These are phyloP conservation scores for Euplagia quadripunctaria DNA, from an alignment of 2,888 invertebrate genomes.

Conservation along the genomic window DNA sequence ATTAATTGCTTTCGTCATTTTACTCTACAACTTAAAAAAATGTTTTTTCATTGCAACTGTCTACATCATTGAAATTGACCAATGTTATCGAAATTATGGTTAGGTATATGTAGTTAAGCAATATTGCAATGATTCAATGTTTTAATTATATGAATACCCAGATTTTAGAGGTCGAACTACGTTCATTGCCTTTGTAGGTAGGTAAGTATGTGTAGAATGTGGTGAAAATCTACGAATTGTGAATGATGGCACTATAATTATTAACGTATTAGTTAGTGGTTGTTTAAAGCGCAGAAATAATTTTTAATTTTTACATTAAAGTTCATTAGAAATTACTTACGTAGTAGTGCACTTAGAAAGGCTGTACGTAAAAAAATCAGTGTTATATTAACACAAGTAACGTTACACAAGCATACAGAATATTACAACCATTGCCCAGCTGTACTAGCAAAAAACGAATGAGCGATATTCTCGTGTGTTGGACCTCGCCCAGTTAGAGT, in stretches of 20 bases:
- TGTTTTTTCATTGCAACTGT: too few species aligned
- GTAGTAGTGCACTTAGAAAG: too few species aligned
- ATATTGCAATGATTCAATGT: slow-evolving; percentile 25
- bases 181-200: slow-evolving; percentile 5
- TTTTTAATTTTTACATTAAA: not conserved
- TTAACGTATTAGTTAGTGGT: not conserved
- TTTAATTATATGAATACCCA: slow-evolving; percentile 24
- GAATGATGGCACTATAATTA: slow-evolving; percentile 11
- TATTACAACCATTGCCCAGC: not conserved
- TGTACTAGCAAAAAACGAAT: not conserved
- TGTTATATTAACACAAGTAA: too few species aligned
- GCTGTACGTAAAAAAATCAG: too few species aligned
- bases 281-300: not conserved
- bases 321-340: too few species aligned
- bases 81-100: slow-evolving; percentile 7
- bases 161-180: slow-evolving; percentile 23
- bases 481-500: too few species aligned
- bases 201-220: slow-evolving; percentile 4
- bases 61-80: too few species aligned
- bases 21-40: too few species aligned
- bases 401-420: not conserved
- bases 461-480: too few species aligned
- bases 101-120: slow-evolving; percentile 15
- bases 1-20: not conserved
- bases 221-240: slow-evolving; percentile 18